Evolutionary conservation across 2,888 invertebrate genomes (phyloP).

Genomic region (Oscheius sp.): DNA sequence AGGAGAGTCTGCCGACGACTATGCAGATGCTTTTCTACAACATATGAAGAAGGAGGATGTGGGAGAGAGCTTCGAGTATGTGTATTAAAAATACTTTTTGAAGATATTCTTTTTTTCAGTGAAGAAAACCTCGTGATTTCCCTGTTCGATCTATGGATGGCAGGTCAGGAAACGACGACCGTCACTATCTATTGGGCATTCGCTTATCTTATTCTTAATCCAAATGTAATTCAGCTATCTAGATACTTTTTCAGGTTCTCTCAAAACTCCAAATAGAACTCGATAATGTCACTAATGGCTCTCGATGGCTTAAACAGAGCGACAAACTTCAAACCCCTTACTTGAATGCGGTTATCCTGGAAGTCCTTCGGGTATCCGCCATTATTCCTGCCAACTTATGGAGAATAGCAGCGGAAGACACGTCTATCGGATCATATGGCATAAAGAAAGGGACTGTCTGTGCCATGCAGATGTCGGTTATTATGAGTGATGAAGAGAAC

Average conservation of each 20-base stretch:
- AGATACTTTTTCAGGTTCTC: slow-evolving; percentile 8
- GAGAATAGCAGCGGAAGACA: slow-evolving; percentile 30
- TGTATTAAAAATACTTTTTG: not conserved
- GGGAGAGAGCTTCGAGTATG: slow-evolving; percentile 14
- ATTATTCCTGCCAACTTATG: slow-evolving; percentile 16
- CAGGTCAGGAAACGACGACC: slow-evolving; percentile 56
- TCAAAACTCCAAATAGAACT: slow-evolving; percentile 36
- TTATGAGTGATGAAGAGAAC: slow-evolving; percentile 37
- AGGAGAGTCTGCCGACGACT: slow-evolving; percentile 41
- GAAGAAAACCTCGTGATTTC: slow-evolving; percentile 36
- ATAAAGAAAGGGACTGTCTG: slow-evolving; percentile 34
- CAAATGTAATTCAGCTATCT: slow-evolving; percentile 26
- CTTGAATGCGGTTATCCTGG: slow-evolving; percentile 36
- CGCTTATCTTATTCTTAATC: slow-evolving; percentile 40
- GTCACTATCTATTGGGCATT: slow-evolving; percentile 48
- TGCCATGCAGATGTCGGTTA: slow-evolving; percentile 35
- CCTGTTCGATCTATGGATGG: slow-evolving; percentile 47
- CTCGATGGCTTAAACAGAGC: slow-evolving; percentile 20
- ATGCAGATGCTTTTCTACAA: slow-evolving; percentile 40
- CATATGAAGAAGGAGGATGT: slow-evolving; percentile 38
- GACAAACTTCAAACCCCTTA: slow-evolving; percentile 38
- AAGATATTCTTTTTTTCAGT: slow-evolving; percentile 31
- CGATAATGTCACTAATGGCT: slow-evolving; percentile 27
- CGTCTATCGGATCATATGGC: slow-evolving; percentile 32
- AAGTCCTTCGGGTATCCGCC: slow-evolving; percentile 21